Base-by-base conservation (phyloP, 2,888 invertebrate species). In the Thera obeliscata region DNA sequence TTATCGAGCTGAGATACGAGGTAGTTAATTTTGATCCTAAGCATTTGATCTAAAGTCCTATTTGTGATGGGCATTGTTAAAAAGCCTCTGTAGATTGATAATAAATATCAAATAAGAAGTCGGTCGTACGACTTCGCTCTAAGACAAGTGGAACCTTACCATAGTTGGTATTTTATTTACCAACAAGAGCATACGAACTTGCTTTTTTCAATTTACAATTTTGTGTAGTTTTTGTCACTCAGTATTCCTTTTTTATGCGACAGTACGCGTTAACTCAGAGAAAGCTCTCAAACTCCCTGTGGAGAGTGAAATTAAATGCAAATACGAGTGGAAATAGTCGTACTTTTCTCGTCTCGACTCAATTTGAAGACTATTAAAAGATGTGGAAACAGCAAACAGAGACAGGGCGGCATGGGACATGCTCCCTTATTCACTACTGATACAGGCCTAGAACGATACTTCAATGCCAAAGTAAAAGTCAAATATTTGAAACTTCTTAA, bases 301-400 rank as follows among this genome's bases (percentile, higher is more conserved):
- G 49, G 62, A 60, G 66, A 71, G 70, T 69, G 65, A 69, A 74
- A 74, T 74, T 49, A 73, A 73, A 73, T 74, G 71, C 67, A 74
- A 74, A 74, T 73, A 73, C 69, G 48, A 54, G 50, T 60, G 65
- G 63, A 48, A 64, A 70, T 71, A 65, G 56, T 67, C 58, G 66
- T 62, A 66, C 60, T 69, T 66, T 71, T 71, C 70, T 61, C 70
- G 69, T 73, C 71, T 61, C 56, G 56, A 75, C 70, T 72, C 73
- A 71, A 75, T 72, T 72, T 65, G 61, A 68, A 68, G 71, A 71
- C 70, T 69, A 67, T 74, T 74, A 74, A 60, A 64, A 61, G 64
- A 68, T 64, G 64, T 61, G 67, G 64, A 54, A 58, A 64, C 61
- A 41, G 74, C 71, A 71, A 74, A 73, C 73, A 73, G 67, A 61